Evolutionary conservation across 1,140 invertebrate species (phyloP).

Genomic region (Drosophila auraria): DNA sequence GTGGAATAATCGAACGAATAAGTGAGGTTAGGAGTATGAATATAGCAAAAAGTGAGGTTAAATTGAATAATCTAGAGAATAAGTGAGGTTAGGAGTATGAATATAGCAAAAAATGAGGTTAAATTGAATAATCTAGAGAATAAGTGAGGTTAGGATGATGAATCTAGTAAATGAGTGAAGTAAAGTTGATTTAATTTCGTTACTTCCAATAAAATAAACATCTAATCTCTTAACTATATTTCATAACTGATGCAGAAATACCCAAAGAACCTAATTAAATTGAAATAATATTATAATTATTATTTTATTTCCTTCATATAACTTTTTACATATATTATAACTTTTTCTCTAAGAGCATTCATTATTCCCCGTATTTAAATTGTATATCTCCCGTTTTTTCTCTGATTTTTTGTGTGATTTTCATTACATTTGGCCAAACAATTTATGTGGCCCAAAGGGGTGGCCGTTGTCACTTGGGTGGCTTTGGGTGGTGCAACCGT

Average conservation of each 20-base stretch:
- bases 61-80: no score
- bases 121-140: no score
- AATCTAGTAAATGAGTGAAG: no score
- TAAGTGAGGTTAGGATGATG: no score
- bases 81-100: no score
- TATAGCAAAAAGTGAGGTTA: no score
- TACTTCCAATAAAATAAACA: neutral
- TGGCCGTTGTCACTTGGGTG: constrained; percentile 44
- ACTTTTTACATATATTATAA: neutral
- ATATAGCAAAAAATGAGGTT: no score
- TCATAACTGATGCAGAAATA: neutral
- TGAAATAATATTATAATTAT: neutral
- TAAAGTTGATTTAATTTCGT: neutral
- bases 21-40: neutral
- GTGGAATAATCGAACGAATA: neutral
- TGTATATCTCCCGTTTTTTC: neutral
- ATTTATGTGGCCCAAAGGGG: constrained; percentile 69
- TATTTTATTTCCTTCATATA: neutral
- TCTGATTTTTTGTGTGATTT: constrained; percentile 50
- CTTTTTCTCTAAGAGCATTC: neutral
- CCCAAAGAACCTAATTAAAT: neutral
- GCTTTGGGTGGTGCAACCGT: constrained; percentile 15
- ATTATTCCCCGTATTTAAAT: constrained; percentile 4
- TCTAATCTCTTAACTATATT: neutral
- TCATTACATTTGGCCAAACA: constrained; percentile 67